These are phyloP conservation scores for Bettongia penicillata DNA, from an alignment of 2,113 vertebrate genomes.

Conservation along the genomic window DNA sequence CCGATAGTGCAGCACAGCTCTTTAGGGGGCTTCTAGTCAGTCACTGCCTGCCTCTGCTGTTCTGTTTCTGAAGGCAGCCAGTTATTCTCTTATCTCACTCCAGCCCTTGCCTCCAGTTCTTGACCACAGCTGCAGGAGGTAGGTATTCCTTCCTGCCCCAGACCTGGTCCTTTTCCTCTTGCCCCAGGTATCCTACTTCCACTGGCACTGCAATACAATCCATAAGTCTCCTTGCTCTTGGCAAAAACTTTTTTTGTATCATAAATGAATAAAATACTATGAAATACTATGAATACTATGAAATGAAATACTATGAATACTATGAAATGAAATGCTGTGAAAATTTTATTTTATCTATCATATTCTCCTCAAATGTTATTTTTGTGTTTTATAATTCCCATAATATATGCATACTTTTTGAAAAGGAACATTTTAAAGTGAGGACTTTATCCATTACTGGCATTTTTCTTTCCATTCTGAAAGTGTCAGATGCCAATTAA, in stretches of 20 bases:
- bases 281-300: too few relatives aligned
- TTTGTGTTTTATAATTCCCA: neutral
- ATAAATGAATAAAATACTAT: too few relatives aligned
- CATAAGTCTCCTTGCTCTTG: neutral
- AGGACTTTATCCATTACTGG: conserved; percentile 26
- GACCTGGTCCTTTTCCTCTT: neutral
- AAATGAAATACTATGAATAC: too few relatives aligned
- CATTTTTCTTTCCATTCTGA: conserved; percentile 18
- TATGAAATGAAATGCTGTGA: too few relatives aligned
- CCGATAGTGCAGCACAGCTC: neutral
- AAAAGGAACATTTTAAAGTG: conserved; percentile 28
- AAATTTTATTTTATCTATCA: too few relatives aligned
- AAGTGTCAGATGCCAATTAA: conserved; percentile 18
- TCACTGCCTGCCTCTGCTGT: neutral
- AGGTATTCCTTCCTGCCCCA: neutral
- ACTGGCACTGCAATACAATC: neutral
- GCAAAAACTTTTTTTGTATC: neutral
- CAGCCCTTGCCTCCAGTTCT: too few relatives aligned
- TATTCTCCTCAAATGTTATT: too few relatives aligned
- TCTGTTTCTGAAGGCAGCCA: neutral
- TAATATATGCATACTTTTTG: neutral
- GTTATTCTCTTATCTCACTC: too few relatives aligned
- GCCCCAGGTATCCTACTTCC: neutral
- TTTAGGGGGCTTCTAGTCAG: neutral
- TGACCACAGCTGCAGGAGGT: neutral